Evolutionary conservation across 2,113 vertebrate genomes (phyloP).

Genomic region (Narcine bancroftii): DNA sequence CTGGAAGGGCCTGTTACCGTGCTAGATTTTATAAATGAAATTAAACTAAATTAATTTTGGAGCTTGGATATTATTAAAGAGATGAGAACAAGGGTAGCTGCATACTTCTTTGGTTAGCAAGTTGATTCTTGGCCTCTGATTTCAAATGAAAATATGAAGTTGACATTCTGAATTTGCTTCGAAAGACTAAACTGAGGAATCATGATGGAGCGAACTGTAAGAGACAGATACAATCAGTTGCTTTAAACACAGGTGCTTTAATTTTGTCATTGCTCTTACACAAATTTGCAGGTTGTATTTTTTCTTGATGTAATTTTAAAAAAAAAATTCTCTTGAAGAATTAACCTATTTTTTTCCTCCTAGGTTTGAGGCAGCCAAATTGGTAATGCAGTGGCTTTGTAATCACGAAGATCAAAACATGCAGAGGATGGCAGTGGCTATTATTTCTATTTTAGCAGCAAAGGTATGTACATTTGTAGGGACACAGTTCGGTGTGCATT

Average conservation of each 20-base stretch:
- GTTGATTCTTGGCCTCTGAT: not conserved
- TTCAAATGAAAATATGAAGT: not conserved
- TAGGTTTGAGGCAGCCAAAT: constrained; percentile 96
- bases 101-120: not conserved
- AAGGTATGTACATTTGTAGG: constrained; percentile 63
- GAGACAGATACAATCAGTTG: not conserved
- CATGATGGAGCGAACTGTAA: not conserved
- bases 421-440: constrained; percentile 98
- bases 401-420: constrained; percentile 99
- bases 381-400: constrained; percentile 99
- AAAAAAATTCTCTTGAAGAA: no score
- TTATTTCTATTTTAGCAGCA: constrained; percentile 94
- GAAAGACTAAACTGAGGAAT: not conserved
- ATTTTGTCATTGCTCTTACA: not conserved
- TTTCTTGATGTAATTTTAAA: no score
- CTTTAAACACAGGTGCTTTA: not conserved
- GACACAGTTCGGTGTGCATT: no score
- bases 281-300: no score
- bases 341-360: no score
- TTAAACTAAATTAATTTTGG: no score
- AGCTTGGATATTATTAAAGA: not conserved
- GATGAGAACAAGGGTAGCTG: not conserved
- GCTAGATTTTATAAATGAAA: no score
- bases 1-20: no score
- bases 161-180: not conserved